Base-by-base conservation (phyloP, 2,888 invertebrate species). In the Drosophila antonietae region DNA sequence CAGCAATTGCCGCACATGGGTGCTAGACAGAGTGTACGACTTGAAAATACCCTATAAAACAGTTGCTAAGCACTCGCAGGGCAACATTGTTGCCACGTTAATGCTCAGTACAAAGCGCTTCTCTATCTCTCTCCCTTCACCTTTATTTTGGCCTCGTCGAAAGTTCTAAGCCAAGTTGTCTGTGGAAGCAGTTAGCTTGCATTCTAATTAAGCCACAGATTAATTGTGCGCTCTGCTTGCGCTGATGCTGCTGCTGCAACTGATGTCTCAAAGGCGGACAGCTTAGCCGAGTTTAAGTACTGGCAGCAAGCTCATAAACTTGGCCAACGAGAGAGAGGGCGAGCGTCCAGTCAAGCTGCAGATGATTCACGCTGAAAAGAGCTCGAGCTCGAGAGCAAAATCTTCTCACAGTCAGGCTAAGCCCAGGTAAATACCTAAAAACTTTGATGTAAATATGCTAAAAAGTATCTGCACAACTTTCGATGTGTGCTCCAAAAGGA, bases 171-270 rank as follows among this genome's bases (percentile, higher is more conserved):
- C 43, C 66, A 78, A 53, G 64, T 60, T 41, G 56, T 56, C 47
- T 44, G 41, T 43, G 18, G 49, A 43, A 60, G 12, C 72, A 75
- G 78, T 78, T 72, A 44, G 68, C 72, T 68, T 68, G 76, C 78
- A 76, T 78, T 79, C 79, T 79, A 78, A 78, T 78, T 79, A 79
- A 73, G 78, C 78, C 66, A 51, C 53, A 69, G 78, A 78, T 79
- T 79, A 78, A 78, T 79, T 79, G 75, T 68, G 67, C 76, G 46
- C n/a, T 46, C 37, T 37, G 14, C 37, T 37, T 4, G 14, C 5
- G 37, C 14, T 37, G 35, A 10, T 35, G 37, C 37, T 37, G 43
- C n/a, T 46, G 66, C 58, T 52, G 57, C 73, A 64, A 67, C 73
- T 51, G 69, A 39, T 58, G 63, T 62, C 58, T 61, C 69, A 69